Percentiles rank a stretch among this genome's conserved stretches.
phyloP scores from a whole-genome alignment of 2,888 invertebrate genomes.

The Drosophila birchii region DNA sequence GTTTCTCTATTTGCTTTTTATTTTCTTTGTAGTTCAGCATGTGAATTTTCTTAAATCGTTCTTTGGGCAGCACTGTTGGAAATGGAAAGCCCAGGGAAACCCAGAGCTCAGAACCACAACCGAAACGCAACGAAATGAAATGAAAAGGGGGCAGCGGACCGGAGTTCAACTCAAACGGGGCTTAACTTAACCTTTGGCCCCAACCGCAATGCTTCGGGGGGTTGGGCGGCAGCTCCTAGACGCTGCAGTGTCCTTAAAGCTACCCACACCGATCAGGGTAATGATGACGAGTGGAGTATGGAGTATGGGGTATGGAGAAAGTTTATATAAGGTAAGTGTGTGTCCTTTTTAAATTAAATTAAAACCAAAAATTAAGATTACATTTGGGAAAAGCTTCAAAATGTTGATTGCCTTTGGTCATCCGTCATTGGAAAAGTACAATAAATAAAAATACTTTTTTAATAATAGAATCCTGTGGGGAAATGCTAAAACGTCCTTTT shows the following conservation, averaged over 20 bases:
- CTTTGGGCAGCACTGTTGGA: slow-evolving; percentile 4
- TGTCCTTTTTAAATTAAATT: neutral
- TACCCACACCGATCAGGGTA: neutral
- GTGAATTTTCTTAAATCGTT: neutral
- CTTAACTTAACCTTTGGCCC: slow-evolving; percentile 62
- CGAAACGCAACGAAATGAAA: slow-evolving; percentile 38
- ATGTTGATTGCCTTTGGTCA: neutral
- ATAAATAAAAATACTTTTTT: neutral
- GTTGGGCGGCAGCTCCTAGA: neutral
- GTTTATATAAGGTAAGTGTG: neutral
- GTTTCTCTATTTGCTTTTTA: no score
- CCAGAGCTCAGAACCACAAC: slow-evolving; percentile 34
- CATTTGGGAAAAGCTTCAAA: neutral
- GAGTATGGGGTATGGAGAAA: no score
- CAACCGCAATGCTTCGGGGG: slow-evolving; percentile 18
- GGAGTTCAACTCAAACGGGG: slow-evolving; percentile 50
- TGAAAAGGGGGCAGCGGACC: slow-evolving; percentile 22
- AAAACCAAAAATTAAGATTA: neutral
- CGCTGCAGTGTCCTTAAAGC: slow-evolving; percentile 33
- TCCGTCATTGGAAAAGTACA: neutral
- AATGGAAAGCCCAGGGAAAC: slow-evolving; percentile 12
- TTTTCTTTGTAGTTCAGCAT: neutral
- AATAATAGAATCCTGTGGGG: neutral
- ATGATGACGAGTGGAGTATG: neutral
- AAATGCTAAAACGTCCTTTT: neutral